phyloP scores from a whole-genome alignment of 2,113 vertebrate genomes.

The Glaucidium brasilianum region DNA sequence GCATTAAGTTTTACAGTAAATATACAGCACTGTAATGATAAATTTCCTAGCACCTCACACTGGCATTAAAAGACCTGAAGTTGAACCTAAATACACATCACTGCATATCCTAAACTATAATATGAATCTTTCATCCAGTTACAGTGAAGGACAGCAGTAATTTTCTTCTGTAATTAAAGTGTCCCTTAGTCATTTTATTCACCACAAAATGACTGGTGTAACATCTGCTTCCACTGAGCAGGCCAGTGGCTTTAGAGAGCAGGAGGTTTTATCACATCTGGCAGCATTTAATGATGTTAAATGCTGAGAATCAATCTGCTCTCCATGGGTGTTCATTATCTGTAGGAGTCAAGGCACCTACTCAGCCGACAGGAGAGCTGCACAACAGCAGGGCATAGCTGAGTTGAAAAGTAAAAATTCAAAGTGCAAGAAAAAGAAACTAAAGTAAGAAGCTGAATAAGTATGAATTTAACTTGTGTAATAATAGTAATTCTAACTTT shows the following conservation, averaged over 20 bases:
- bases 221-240: neutral
- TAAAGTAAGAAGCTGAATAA: neutral
- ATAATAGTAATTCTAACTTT: neutral
- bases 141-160: neutral
- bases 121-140: neutral
- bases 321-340: neutral
- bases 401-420: neutral
- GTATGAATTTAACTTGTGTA: neutral
- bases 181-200: neutral
- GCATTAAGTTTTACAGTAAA: neutral
- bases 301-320: neutral
- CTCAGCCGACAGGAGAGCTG: neutral
- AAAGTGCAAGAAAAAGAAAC: neutral
- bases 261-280: neutral
- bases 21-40: neutral
- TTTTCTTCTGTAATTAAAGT: slow-evolving; percentile 22
- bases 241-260: neutral
- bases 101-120: neutral
- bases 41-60: neutral
- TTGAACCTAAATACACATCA: neutral
- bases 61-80: neutral
- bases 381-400: neutral
- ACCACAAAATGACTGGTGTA: neutral
- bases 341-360: neutral
- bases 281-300: neutral